Evolutionary conservation across 2,797 vertebrate genomes (phyloP).

Genomic region (Morus bassanus): DNA sequence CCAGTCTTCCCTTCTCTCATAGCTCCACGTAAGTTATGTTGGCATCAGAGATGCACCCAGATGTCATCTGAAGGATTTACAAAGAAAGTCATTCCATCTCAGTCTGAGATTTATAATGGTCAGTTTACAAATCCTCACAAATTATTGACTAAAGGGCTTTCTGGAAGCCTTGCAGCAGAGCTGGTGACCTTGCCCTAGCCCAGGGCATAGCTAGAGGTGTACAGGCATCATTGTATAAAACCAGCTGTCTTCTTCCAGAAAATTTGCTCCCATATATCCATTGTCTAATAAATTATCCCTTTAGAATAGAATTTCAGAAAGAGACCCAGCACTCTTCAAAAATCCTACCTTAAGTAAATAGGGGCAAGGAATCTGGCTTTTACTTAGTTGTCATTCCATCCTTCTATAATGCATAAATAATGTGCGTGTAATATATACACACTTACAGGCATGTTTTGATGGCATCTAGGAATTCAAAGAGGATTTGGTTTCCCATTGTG

Average conservation of each 20-base stretch:
- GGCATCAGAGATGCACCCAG: not conserved
- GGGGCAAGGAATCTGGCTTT: not conserved
- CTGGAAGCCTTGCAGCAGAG: not conserved
- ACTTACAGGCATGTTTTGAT: not conserved
- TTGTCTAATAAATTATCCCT: not conserved
- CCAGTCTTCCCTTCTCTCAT: not conserved
- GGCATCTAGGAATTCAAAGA: not conserved
- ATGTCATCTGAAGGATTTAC: not conserved
- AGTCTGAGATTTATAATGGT: not conserved
- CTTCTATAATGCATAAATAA: not conserved
- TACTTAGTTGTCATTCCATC: not conserved
- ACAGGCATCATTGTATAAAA: not conserved
- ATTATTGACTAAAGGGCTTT: not conserved
- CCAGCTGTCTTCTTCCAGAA: not conserved
- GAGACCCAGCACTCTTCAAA: not conserved
- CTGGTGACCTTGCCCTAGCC: not conserved
- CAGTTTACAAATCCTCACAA: not conserved
- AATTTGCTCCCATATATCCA: not conserved
- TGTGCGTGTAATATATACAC: not conserved
- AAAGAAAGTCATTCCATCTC: not conserved
- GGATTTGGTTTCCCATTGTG: not conserved
- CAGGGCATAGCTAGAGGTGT: not conserved
- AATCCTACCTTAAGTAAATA: not conserved
- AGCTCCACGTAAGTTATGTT: fast-evolving
- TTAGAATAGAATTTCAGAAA: not conserved